These are phyloP conservation scores for Dascyllus trimaculatus DNA, from an alignment of 2,113 vertebrate genomes.

Conservation along the genomic window DNA sequence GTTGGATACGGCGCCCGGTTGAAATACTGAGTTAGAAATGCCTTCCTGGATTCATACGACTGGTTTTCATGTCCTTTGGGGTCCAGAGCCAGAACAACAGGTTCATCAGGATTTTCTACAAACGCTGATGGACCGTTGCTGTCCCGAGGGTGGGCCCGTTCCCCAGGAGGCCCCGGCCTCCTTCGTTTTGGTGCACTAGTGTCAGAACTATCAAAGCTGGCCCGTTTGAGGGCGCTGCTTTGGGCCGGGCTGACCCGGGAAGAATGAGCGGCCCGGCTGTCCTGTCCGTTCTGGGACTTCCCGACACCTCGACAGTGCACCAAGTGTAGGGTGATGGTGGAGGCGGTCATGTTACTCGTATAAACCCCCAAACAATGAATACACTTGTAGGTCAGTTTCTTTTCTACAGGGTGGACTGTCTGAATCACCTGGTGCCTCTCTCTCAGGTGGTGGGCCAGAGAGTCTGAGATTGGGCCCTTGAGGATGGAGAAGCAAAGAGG, in stretches of 20 bases:
- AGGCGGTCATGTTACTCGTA: constrained; percentile 99
- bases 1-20: constrained; percentile 93
- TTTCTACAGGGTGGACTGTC: constrained; percentile 98
- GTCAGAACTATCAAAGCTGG: constrained; percentile 86
- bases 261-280: constrained; percentile 87
- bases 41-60: constrained; percentile 95
- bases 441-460: constrained; percentile 94
- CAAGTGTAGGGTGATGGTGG: constrained; percentile 96
- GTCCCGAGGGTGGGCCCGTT: constrained; percentile 79
- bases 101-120: constrained; percentile 93
- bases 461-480: constrained; percentile 97
- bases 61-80: constrained; percentile 95
- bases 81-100: constrained; percentile 92
- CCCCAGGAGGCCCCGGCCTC: constrained; percentile 84
- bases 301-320: constrained; percentile 98
- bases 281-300: constrained; percentile 96
- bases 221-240: constrained; percentile 87
- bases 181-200: constrained; percentile 90
- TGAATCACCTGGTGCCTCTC: constrained; percentile 98
- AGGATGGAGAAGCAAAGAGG: constrained; percentile 98
- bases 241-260: constrained; percentile 88
- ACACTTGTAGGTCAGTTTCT: constrained; percentile 98
- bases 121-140: constrained; percentile 80
- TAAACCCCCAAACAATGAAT: constrained; percentile 99
- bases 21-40: constrained; percentile 95